phyloP scores from a whole-genome alignment of 2,113 vertebrate genomes.

The Vulpes lagopus region DNA sequence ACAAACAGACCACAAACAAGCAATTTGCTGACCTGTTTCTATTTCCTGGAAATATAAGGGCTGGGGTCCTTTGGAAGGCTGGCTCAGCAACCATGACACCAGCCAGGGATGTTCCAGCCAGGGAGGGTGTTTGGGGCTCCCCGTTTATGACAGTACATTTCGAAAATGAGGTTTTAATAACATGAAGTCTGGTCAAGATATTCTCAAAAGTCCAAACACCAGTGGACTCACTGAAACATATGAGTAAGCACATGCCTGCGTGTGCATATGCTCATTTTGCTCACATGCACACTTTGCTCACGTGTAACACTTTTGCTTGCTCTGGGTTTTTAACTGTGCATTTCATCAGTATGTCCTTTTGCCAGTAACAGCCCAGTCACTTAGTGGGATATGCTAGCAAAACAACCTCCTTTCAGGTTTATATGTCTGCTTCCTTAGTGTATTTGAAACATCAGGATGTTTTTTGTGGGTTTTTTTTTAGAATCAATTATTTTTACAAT shows the following conservation, averaged over 20 bases:
- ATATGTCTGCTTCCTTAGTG: neutral
- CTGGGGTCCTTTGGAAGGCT: neutral
- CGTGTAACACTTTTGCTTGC: neutral
- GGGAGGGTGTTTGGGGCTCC: neutral
- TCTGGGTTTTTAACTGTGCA: neutral
- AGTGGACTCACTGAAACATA: neutral
- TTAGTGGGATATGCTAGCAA: neutral
- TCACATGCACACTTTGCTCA: too few species aligned
- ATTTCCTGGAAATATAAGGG: constrained; percentile 41
- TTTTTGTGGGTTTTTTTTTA: neutral
- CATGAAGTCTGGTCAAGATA: neutral
- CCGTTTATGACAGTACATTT: neutral
- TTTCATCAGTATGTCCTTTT: neutral
- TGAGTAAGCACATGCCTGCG: accelerated
- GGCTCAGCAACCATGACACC: neutral
- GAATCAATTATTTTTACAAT: constrained; percentile 34
- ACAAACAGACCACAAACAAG: constrained; percentile 62
- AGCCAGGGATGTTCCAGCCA: neutral
- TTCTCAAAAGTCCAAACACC: neutral
- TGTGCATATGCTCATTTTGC: neutral
- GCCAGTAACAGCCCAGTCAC: neutral
- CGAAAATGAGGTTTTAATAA: constrained; percentile 1
- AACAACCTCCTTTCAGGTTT: neutral
- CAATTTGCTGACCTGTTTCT: constrained; percentile 41
- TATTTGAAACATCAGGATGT: neutral